Conservation (phyloP, 2,113 vertebrate species). For the Oncorhynchus kisutch region DNA sequence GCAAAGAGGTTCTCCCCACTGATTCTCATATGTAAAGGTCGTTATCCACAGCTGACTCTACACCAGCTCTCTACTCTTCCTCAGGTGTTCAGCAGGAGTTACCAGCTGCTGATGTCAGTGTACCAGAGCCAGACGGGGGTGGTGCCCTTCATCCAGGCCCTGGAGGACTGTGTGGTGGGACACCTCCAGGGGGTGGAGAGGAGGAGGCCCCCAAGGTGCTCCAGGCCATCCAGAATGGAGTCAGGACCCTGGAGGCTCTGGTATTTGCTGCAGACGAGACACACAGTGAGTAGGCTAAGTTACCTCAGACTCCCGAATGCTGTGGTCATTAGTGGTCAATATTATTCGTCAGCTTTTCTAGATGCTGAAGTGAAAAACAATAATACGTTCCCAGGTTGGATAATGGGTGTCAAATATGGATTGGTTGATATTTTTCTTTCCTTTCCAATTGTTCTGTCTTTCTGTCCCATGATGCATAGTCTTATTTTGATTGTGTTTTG, state of each 20-base stretch:
- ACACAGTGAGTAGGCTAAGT: constrained; percentile 68
- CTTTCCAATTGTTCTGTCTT: no score
- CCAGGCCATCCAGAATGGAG: constrained; percentile 79
- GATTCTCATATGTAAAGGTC: no score
- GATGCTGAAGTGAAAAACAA: no score
- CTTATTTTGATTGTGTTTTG: not conserved
- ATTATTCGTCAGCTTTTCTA: no score
- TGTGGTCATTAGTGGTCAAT: not conserved
- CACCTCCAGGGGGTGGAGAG: constrained; percentile 82
- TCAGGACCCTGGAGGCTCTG: constrained; percentile 70
- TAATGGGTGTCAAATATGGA: no score
- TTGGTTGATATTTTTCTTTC: no score
- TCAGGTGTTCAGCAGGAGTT: constrained; percentile 83
- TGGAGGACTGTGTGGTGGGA: constrained; percentile 77
- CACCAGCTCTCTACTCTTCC: not conserved
- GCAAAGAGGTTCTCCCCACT: no score
- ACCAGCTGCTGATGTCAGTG: constrained; percentile 84
- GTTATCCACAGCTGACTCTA: no score
- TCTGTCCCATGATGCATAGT: not conserved
- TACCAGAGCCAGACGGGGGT: constrained; percentile 81
- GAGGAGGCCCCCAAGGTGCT: constrained; percentile 82
- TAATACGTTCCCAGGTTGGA: no score
- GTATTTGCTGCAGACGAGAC: constrained; percentile 78
- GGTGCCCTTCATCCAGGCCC: constrained; percentile 82
- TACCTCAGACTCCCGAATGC: not conserved